These are phyloP conservation scores for Sycophaga agraensis DNA, from an alignment of 1,140 invertebrate species.

Conservation along the genomic window DNA sequence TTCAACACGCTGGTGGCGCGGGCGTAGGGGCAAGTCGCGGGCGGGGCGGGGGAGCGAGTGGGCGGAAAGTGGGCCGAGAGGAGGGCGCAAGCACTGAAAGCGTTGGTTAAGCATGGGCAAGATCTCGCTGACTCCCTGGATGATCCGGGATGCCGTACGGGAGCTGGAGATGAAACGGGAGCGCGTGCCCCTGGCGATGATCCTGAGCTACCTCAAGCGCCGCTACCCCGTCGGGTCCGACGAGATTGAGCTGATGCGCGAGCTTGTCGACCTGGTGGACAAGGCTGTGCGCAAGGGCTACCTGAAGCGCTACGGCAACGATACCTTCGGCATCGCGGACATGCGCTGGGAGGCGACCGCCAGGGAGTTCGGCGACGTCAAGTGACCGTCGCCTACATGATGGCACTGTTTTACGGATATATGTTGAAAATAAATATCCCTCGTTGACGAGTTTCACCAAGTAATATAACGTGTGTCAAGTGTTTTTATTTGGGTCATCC, in stretches of 20 bases:
- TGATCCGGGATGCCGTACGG: slow-evolving; percentile 12
- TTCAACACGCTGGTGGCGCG: not conserved
- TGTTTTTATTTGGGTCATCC: too few species aligned
- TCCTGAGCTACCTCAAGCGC: slow-evolving; percentile 9
- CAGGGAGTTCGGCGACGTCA: slow-evolving; percentile 14
- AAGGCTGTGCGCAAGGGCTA: slow-evolving; percentile 10
- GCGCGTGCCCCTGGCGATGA: not conserved
- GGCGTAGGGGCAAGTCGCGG: too few species aligned
- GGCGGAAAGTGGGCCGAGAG: not conserved
- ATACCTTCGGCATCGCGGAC: not conserved
- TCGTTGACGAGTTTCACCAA: too few species aligned
- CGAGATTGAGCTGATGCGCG: not conserved
- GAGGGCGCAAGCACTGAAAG: not conserved
- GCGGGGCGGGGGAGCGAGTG: too few species aligned
- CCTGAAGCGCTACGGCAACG: not conserved
- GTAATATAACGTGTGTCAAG: too few species aligned
- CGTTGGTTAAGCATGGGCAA: too few species aligned
- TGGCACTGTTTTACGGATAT: too few species aligned
- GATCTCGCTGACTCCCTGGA: not conserved
- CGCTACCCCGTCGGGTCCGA: not conserved
- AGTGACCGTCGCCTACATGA: too few species aligned
- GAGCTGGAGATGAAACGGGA: slow-evolving; percentile 12
- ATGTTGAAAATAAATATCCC: too few species aligned
- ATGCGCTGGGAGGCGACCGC: slow-evolving; percentile 2
- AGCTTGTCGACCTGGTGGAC: not conserved